A percentile compares a stretch with the other conserved stretches of the same genome.
Conservation (phyloP, 1,140 invertebrate genomes). For the Contarinia nasturtii region DNA sequence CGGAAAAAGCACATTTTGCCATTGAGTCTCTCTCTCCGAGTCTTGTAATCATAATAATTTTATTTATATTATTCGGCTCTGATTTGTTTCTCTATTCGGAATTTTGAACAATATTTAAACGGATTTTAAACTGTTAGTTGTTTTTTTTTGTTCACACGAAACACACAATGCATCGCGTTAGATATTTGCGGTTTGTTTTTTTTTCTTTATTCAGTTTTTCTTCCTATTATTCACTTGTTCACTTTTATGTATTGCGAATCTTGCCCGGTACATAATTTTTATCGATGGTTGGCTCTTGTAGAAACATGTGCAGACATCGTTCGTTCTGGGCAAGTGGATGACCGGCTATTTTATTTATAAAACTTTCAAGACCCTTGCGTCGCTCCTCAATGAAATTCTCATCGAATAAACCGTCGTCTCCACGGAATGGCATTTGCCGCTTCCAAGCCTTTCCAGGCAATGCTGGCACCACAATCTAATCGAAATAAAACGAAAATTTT, state of each 20-base stretch:
- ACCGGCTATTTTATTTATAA: constrained; percentile 99
- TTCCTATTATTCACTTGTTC: no score
- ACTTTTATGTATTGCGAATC: constrained; percentile 78
- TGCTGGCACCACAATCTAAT: constrained; percentile 89
- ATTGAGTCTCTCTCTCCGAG: no score
- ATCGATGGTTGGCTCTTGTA: constrained; percentile 92
- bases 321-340: constrained; percentile 99
- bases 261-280: constrained; percentile 99
- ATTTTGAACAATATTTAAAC: no score
- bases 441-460: constrained; percentile 97
- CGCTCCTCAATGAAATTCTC: constrained; percentile 99
- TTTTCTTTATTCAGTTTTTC: no score
- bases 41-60: no score
- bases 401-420: constrained; percentile 67
- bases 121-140: no score
- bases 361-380: constrained; percentile 91
- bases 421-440: constrained; percentile 90
- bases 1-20: no score
- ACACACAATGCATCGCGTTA: no score
- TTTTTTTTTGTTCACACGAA: no score
- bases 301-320: constrained; percentile 97
- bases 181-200: no score
- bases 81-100: no score
- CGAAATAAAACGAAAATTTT: neutral
- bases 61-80: no score